Base-by-base conservation (phyloP, 2,888 invertebrate species). In the Pimpla rufipes region DNA sequence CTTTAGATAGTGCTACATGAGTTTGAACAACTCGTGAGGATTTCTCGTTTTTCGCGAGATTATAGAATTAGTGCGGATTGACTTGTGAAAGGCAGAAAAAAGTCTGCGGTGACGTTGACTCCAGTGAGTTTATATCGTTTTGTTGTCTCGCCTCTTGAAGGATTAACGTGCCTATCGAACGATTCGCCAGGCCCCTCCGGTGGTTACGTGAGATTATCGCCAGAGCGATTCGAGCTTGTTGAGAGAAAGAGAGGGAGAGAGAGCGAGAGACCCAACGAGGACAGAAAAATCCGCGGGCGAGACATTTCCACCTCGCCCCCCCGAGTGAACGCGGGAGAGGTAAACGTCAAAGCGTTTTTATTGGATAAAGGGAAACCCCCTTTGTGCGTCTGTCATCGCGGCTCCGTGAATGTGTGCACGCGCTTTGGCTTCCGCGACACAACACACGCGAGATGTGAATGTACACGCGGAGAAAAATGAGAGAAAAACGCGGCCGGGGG, bases 361-460 rank as follows among this genome's bases (percentile, higher is more conserved):
- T 88, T 83, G 87, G 87, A 88, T 87, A 59, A 85, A 83, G 86
- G 86, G 84, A 87, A 85, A 87, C 88, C 85, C 85, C 87, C 86
- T 88, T 88, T 86, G 80, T 83, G 77, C 71, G 75, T 84, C 82
- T 87, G 87, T 88, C 88, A 87, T 87, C 85, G 87, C 67, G 73
- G 37, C 57, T 57, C 57, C 35, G 13, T 47, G 57, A 47, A 66
- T 52, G 52, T 37, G 11, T 52, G 55, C 10, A 35, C 68, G 64
- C 8, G 45, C 45, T 71, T 79, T 57, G 85, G 85, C 81, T 86
- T 83, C 84, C 76, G 67, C 62, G 16, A 35, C 29, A n/a, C 23
- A n/a, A 37, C 13, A 59, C 37, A 55, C 35, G 18, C 37, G 68
- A 64, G 37, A 23, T 52, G 55, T 45, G 29, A 6, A 62, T 57